Conservation (phyloP, 2,113 vertebrate species). For the Sinocyclocheilus maitianheensis region DNA sequence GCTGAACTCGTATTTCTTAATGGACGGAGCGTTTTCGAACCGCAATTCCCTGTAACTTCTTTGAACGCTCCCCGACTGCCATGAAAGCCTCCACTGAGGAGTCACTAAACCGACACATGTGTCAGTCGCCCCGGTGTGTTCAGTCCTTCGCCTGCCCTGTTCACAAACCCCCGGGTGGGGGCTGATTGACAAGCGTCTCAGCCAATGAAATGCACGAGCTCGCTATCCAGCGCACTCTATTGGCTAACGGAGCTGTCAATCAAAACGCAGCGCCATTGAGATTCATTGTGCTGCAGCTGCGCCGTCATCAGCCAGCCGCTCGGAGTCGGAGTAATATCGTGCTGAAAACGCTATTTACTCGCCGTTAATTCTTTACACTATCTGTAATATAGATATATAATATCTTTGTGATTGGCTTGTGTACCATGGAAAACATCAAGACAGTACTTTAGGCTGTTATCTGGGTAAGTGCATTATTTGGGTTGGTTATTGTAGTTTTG, state of each 20-base stretch:
- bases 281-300: slow-evolving; percentile 66
- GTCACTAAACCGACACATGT: neutral
- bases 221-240: slow-evolving; percentile 42
- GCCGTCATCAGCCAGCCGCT: slow-evolving; percentile 63
- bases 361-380: neutral
- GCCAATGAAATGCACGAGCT: slow-evolving; percentile 58
- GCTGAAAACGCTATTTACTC: neutral
- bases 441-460: slow-evolving; percentile 3
- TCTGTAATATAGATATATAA: too few species aligned
- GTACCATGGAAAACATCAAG: slow-evolving; percentile 12
- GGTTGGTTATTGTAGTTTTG: slow-evolving; percentile 25
- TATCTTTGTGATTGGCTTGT: neutral
- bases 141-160: slow-evolving; percentile 41
- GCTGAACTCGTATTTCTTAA: neutral
- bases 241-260: slow-evolving; percentile 47
- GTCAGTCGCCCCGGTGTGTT: neutral
- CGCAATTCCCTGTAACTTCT: neutral
- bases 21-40: neutral
- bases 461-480: slow-evolving; percentile 1
- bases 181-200: neutral
- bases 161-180: slow-evolving; percentile 32
- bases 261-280: slow-evolving; percentile 54
- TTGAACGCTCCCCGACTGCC: neutral
- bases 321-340: neutral
- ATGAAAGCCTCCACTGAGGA: neutral